Evolutionary conservation across 1,140 invertebrate species (phyloP).

Genomic region (Macrobrachium rosenbergii): DNA sequence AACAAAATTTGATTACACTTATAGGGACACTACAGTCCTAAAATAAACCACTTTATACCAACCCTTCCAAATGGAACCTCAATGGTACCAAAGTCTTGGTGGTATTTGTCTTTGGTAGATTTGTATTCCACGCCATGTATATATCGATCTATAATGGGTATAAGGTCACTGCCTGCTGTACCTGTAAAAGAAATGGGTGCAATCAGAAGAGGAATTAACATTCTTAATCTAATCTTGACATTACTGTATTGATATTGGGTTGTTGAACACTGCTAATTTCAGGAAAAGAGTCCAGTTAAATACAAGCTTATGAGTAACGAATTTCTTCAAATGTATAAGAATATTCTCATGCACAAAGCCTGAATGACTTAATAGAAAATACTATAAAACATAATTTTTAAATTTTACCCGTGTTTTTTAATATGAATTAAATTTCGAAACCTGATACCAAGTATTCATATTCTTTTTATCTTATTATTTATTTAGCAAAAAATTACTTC

Average conservation of each 20-base stretch:
- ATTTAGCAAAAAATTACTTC: no score
- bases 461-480: no score
- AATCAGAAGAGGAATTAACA: not conserved
- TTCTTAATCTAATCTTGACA: not conserved
- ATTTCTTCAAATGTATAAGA: no score
- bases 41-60: not conserved
- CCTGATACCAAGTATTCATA: no score
- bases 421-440: no score
- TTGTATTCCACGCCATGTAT: slow-evolving; percentile 37
- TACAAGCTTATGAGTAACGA: no score
- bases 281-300: no score
- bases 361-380: no score
- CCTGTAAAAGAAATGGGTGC: slow-evolving; percentile 16
- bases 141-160: slow-evolving; percentile 47
- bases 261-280: not conserved
- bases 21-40: not conserved
- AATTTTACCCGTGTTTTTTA: no score
- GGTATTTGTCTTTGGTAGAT: slow-evolving; percentile 31
- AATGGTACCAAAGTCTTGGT: slow-evolving; percentile 51
- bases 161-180: slow-evolving; percentile 39
- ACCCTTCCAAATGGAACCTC: slow-evolving; percentile 46
- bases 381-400: no score
- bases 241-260: not conserved
- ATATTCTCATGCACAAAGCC: no score
- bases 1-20: not conserved